Conservation (phyloP, 2,113 vertebrate genomes). For the Tychaedon coryphoeus region DNA sequence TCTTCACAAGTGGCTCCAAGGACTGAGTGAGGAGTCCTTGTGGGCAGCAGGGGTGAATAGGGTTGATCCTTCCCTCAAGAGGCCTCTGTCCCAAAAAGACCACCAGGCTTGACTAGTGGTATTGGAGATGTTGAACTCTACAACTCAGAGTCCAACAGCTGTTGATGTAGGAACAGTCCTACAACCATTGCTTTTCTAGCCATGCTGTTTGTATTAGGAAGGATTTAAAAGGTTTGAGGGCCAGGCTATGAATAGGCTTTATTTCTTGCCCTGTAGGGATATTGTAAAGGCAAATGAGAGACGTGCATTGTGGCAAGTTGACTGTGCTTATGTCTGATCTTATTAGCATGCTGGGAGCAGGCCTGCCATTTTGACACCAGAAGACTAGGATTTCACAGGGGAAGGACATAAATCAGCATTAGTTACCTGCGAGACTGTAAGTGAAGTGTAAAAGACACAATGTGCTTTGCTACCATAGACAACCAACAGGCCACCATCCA, state of each 20-base stretch:
- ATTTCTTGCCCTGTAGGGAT: background rate
- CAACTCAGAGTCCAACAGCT: background rate
- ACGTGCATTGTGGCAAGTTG: rapidly evolving
- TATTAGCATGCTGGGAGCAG: background rate
- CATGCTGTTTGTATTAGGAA: background rate
- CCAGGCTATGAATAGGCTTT: background rate
- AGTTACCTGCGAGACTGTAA: background rate
- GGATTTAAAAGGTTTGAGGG: background rate
- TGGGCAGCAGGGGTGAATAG: background rate
- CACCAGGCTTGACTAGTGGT: background rate
- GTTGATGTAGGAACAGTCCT: background rate
- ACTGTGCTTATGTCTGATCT: background rate
- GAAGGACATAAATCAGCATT: background rate
- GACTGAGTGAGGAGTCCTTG: background rate
- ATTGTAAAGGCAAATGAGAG: background rate
- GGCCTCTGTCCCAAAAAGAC: background rate
- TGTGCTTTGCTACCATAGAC: background rate
- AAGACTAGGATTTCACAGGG: background rate
- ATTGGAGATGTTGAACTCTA: background rate
- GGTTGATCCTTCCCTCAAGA: background rate
- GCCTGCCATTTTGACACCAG: background rate
- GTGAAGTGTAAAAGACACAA: background rate
- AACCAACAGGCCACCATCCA: background rate
- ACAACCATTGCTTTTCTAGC: background rate
- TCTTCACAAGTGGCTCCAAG: background rate